Evolutionary conservation across 2,797 vertebrate genomes (phyloP).

Genomic region (Ibycter americanus): DNA sequence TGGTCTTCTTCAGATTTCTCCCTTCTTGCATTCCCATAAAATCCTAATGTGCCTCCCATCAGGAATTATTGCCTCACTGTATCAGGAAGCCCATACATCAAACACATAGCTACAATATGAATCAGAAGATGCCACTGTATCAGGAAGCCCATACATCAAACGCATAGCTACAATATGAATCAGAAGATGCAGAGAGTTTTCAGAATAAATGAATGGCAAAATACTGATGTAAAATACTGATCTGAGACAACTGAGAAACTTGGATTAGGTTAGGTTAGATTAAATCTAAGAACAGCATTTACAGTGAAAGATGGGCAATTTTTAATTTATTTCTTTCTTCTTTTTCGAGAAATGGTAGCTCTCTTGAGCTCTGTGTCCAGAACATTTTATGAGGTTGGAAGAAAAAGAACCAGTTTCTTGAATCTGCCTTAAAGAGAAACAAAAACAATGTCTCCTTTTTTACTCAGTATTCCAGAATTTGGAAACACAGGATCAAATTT

Average conservation of each 20-base stretch:
- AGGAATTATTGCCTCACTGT: not conserved
- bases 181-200: not conserved
- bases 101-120: fast-evolving
- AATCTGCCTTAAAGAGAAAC: not conserved
- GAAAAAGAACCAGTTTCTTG: not conserved
- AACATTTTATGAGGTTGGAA: not conserved
- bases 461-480: not conserved
- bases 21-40: not conserved
- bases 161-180: not conserved
- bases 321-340: not conserved
- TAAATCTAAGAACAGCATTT: not conserved
- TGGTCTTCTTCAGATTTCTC: not conserved
- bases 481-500: not conserved
- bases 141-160: not conserved
- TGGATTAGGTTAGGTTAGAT: not conserved
- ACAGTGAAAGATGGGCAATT: not conserved
- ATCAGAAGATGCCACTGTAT: not conserved
- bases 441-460: not conserved
- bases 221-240: not conserved
- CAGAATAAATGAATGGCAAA: not conserved
- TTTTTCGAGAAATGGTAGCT: not conserved
- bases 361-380: not conserved
- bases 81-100: not conserved
- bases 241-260: not conserved
- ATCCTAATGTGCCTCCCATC: not conserved